A percentile compares a stretch with the other conserved stretches of the same genome.
phyloP scores from a whole-genome alignment of 1,140 invertebrate species.

The Hydropsyche tenuis region DNA sequence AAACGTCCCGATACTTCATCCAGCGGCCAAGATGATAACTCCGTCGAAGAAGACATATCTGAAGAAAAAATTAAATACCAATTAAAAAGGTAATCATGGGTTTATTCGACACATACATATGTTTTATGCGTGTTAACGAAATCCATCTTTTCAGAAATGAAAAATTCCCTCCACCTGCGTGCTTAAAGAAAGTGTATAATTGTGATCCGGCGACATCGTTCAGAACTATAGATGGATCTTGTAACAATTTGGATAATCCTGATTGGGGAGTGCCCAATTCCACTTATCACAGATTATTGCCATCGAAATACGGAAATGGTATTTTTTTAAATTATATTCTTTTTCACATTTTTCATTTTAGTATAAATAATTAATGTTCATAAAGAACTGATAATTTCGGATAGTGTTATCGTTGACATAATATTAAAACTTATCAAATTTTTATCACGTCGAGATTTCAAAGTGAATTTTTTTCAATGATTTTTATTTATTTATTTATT shows the following conservation, averaged over 20 bases:
- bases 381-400: too few species aligned
- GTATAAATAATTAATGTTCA: too few species aligned
- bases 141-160: neutral
- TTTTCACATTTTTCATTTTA: too few species aligned
- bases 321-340: neutral
- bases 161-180: constrained; percentile 27
- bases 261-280: constrained; percentile 68
- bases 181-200: neutral
- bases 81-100: neutral
- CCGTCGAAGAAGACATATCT: neutral
- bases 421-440: too few species aligned
- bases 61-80: neutral
- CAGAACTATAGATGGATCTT: constrained; percentile 69
- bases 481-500: too few species aligned
- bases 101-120: too few species aligned
- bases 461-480: too few species aligned
- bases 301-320: constrained; percentile 69
- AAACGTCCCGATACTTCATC: neutral
- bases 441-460: too few species aligned
- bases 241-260: constrained; percentile 68
- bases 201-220: constrained; percentile 55
- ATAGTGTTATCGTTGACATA: too few species aligned
- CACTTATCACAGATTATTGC: constrained; percentile 69
- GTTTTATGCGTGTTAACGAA: neutral
- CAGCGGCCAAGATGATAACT: neutral